Base-by-base conservation (phyloP, 2,888 invertebrate species). In the Priocnemis perturbator region DNA sequence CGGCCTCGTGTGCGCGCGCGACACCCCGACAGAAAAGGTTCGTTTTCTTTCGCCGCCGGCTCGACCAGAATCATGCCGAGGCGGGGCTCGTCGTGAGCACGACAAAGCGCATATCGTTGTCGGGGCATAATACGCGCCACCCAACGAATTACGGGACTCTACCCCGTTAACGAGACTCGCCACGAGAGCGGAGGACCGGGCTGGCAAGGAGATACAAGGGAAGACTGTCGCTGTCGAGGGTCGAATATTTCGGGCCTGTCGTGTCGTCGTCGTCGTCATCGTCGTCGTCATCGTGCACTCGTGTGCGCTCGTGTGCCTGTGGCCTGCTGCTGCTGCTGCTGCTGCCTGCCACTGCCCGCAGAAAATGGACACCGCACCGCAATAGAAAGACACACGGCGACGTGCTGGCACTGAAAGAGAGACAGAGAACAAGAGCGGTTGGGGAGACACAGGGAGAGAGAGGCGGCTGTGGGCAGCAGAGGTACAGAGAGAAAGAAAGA, bases 331-430 rank as follows among this genome's bases (percentile, higher is more conserved):
- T 37, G 11, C 50, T 20, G 53, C 11, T 53, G 23, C 53, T 20
- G 23, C 20, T 50, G 17, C n/a, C 53, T 26, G 21, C 53, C 15
- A 26, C 53, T 15, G 20, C 53, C 53, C 77, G 78, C 79, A 85
- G 85, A 86, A 87, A 86, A 86, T 86, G 86, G 87, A 86, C 81
- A 86, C 85, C 83, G 83, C 79, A 78, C 74, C 76, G 78, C 58
- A 74, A 80, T 78, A 37, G 37, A 37, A 37, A 37, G 37, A 56
- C 63, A 58, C 61, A 50, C 81, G 78, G 78, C 81, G 58, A 37
- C 37, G 37, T 37, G 37, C 37, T 37, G 37, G 37, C 37, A 56
- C 26, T 30, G 19, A 56, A 56, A 82, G 76, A 68, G 53, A 76
- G 69, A 64, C 61, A 57, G 60, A 70, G 57, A 63, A 55, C 56